These are phyloP conservation scores for Orthonyx spaldingii DNA, from an alignment of 2,113 vertebrate genomes.

Conservation along the genomic window DNA sequence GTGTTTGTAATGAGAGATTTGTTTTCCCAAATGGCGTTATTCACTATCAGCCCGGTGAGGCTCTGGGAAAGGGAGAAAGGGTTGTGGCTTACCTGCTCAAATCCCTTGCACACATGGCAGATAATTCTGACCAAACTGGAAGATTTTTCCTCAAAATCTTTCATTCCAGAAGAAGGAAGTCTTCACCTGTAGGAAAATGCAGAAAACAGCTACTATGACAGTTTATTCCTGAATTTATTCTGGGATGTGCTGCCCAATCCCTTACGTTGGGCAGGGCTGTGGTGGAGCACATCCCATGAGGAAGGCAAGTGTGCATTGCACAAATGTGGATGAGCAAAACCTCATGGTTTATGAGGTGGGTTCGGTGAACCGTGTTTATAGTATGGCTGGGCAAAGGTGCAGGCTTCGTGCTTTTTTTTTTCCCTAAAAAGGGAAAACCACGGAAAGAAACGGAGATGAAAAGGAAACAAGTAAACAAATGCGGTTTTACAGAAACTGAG, in stretches of 20 bases:
- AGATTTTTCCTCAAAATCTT: not conserved
- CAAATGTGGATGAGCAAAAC: not conserved
- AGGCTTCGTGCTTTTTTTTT: not conserved
- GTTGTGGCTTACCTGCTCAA: not conserved
- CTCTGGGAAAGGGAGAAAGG: not conserved
- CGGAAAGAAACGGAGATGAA: not conserved
- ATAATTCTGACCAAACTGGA: not conserved
- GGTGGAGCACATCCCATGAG: not conserved
- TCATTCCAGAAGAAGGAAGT: not conserved
- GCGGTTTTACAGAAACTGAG: constrained; percentile 44
- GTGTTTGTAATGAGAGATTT: not conserved
- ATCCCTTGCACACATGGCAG: not conserved
- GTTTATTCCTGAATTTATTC: not conserved
- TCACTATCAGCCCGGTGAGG: not conserved
- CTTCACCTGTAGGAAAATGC: not conserved
- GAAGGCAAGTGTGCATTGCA: not conserved
- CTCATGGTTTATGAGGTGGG: not conserved
- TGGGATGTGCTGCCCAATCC: not conserved
- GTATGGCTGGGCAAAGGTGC: not conserved
- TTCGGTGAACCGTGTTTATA: not conserved
- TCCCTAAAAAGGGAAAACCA: not conserved
- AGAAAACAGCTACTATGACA: not conserved
- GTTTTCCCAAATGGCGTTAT: not conserved
- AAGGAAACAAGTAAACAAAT: constrained; percentile 52
- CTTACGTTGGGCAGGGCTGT: not conserved